Percentiles rank a stretch among this genome's conserved stretches.
phyloP scores from a whole-genome alignment of 2,888 invertebrate species.

The Hylaea fasciaria region DNA sequence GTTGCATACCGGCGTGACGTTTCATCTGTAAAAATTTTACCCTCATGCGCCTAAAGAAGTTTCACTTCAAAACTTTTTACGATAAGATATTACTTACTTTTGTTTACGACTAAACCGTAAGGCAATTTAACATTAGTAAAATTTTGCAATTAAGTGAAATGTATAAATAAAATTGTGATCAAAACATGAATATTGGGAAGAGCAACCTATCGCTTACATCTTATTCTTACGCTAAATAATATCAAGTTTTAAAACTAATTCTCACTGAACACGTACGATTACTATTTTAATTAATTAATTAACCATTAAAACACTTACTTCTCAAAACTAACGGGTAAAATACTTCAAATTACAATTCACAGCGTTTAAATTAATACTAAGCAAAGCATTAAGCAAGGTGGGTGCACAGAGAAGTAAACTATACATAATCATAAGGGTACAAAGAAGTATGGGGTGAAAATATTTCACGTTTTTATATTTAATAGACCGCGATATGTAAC shows the following conservation, averaged over 20 bases:
- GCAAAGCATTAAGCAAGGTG: conserved; percentile 29
- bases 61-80: neutral
- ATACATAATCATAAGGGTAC: neutral
- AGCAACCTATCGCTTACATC: conserved; percentile 59
- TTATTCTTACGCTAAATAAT: conserved; percentile 61
- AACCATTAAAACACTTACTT: conserved; percentile 16
- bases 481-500: too few relatives aligned
- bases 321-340: conserved; percentile 33
- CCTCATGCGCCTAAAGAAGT: too few relatives aligned
- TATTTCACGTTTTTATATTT: too few relatives aligned
- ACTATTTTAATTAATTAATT: conserved; percentile 44
- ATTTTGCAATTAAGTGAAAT: conserved; percentile 3
- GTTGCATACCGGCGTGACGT: too few relatives aligned
- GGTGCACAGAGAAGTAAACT: conserved; percentile 8
- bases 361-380: conserved; percentile 35
- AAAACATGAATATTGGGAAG: conserved; percentile 38
- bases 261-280: conserved; percentile 74
- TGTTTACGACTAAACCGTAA: conserved; percentile 24
- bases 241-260: conserved; percentile 68
- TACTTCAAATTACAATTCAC: conserved; percentile 36
- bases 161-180: neutral
- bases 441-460: too few relatives aligned
- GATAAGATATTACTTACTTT: neutral
- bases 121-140: conserved; percentile 9
- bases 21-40: too few relatives aligned